These are phyloP conservation scores for Leuciscus idus DNA, from an alignment of 2,113 vertebrate species.

Conservation along the genomic window DNA sequence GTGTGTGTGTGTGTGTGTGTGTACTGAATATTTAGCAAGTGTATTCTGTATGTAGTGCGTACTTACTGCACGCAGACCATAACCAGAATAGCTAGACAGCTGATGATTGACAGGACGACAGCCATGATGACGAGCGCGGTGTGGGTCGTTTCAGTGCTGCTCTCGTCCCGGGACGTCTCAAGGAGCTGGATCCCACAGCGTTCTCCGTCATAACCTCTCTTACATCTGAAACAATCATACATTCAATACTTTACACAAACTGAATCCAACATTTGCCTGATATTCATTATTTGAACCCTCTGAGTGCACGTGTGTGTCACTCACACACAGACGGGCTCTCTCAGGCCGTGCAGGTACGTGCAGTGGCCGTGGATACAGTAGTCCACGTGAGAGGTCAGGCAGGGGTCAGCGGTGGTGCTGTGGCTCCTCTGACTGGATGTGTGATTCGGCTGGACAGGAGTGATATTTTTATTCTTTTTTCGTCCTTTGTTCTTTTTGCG, in stretches of 20 bases:
- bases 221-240: constrained; percentile 68
- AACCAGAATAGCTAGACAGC: constrained; percentile 75
- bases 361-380: constrained; percentile 80
- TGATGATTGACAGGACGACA: constrained; percentile 76
- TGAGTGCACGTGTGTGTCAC: constrained; percentile 46
- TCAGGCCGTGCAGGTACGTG: constrained; percentile 73
- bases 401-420: constrained; percentile 68
- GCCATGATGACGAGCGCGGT: constrained; percentile 73
- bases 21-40: constrained; percentile 9
- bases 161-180: constrained; percentile 5
- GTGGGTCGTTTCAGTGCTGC: constrained; percentile 64
- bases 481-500: constrained; percentile 57
- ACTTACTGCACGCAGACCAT: constrained; percentile 79
- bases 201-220: constrained; percentile 73
- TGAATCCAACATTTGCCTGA: not conserved
- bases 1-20: not conserved
- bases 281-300: not conserved
- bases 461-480: constrained; percentile 52
- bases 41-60: not conserved
- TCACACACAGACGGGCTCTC: constrained; percentile 77
- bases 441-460: constrained; percentile 27
- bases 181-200: constrained; percentile 76
- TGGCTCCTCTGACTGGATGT: constrained; percentile 56
- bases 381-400: constrained; percentile 70
- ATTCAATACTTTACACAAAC: not conserved